These are phyloP conservation scores for Steatocranus sp. DNA, from an alignment of 2,797 vertebrate genomes.

Conservation along the genomic window DNA sequence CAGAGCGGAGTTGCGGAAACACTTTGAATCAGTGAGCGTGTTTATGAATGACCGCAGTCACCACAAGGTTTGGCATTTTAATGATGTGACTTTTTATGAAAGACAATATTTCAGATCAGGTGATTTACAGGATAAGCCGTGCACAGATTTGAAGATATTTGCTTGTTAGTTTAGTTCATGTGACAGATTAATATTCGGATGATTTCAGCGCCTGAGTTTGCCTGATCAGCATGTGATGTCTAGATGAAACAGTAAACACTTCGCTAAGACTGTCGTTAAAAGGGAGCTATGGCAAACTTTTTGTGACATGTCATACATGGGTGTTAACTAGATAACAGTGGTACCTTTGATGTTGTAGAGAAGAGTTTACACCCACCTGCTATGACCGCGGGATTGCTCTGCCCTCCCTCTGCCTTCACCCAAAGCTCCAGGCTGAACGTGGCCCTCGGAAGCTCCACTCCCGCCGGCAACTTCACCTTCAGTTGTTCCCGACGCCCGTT, in stretches of 20 bases:
- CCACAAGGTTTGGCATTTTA: background rate
- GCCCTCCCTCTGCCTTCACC: conserved; percentile 92
- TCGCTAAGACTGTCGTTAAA: background rate
- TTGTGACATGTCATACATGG: background rate
- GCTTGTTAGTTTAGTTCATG: background rate
- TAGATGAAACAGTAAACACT: fast-evolving
- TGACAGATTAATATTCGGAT: background rate
- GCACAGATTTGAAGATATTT: background rate
- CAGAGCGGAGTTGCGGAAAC: too few relatives aligned
- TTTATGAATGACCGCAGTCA: background rate
- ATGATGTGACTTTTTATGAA: background rate
- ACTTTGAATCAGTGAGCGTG: background rate
- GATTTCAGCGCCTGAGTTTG: background rate
- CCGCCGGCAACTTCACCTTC: conserved; percentile 72
- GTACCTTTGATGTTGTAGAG: background rate
- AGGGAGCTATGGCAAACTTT: background rate
- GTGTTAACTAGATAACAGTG: background rate
- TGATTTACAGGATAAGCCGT: background rate
- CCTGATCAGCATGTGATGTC: background rate
- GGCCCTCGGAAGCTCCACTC: conserved; percentile 78
- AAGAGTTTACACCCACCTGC: conserved; percentile 81
- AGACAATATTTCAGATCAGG: background rate
- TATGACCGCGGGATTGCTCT: conserved; percentile 87
- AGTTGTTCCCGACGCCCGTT: conserved; percentile 82
- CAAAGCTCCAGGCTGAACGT: conserved; percentile 89